Base-by-base conservation (phyloP, 2,888 invertebrate genomes). In the Noctua fimbriata region DNA sequence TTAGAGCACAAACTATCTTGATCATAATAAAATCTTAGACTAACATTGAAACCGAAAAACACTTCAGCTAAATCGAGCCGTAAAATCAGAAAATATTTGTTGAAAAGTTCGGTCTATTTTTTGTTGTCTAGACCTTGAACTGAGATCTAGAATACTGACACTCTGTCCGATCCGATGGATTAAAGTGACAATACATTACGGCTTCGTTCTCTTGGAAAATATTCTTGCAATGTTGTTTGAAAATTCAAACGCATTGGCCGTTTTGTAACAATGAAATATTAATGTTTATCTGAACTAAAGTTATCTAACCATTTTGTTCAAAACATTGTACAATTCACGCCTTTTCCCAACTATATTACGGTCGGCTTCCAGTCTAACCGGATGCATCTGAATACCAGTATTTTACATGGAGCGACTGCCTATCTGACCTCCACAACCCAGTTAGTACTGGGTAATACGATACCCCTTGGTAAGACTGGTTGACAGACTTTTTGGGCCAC, bases 31-130 rank as follows among this genome's bases (percentile, higher is more conserved):
- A 73, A 77, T 76, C 65, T 36, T 76, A 14, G 12, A 69, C 44
- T 63, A 18, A 71, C 79, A 85, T 85, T 82, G 73, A 84, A 84
- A 79, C 63, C 28, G 44, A 72, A 55, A 76, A 78, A 72, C 44
- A 75, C 65, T 82, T 44, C 2, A 73, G 21, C 58, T 21, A 71
- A 79, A 69, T 79, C 69, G 72, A 49, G 32, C 21, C 14, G 49
- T 70, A 73, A 80, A 84, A 84, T 67, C 55, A 69, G 49, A 67
- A 81, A 77, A 86, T 79, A 69, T 73, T 73, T 85, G 73, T 84
- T 77, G 73, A 69, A 81, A 87, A 84, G 75, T 83, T 47, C 18
- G 75, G 28, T 79, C 78, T 86, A 88, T 89, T 85, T 89, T 88
- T 74, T 63, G 58, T 74, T 76, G 21, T 84, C 70, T 79, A 69